A percentile compares a stretch with the other conserved stretches of the same genome.
Evolutionary conservation across 2,888 invertebrate species (phyloP).

Genomic region (Ferrisia virgata): DNA sequence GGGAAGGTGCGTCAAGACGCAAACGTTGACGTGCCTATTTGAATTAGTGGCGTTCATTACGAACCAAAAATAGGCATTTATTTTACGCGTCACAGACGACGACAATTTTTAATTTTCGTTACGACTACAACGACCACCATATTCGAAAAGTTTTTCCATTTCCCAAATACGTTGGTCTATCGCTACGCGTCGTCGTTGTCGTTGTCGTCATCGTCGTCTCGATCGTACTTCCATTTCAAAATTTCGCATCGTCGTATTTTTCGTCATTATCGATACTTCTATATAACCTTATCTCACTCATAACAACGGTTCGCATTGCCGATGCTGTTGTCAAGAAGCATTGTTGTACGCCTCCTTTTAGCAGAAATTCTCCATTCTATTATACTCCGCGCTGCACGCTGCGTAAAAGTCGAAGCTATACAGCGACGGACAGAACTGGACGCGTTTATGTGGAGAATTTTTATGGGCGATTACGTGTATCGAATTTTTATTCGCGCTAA

Average conservation of each 20-base stretch:
- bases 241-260: neutral
- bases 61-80: constrained; percentile 35
- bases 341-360: neutral
- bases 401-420: neutral
- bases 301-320: neutral
- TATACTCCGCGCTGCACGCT: too few relatives aligned
- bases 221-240: neutral
- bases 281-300: neutral
- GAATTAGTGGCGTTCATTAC: constrained; percentile 39
- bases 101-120: neutral
- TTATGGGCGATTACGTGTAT: constrained; percentile 15
- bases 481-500: constrained; percentile 7
- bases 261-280: neutral
- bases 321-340: neutral
- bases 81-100: neutral
- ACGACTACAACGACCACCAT: neutral
- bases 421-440: neutral
- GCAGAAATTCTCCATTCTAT: neutral
- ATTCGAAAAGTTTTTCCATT: neutral
- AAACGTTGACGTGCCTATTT: neutral
- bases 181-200: too few relatives aligned
- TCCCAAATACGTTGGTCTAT: too few relatives aligned
- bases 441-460: neutral
- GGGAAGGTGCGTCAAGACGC: neutral
- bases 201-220: too few relatives aligned